Evolutionary conservation across 2,113 vertebrate species (phyloP).

Genomic region (Pipra filicauda): DNA sequence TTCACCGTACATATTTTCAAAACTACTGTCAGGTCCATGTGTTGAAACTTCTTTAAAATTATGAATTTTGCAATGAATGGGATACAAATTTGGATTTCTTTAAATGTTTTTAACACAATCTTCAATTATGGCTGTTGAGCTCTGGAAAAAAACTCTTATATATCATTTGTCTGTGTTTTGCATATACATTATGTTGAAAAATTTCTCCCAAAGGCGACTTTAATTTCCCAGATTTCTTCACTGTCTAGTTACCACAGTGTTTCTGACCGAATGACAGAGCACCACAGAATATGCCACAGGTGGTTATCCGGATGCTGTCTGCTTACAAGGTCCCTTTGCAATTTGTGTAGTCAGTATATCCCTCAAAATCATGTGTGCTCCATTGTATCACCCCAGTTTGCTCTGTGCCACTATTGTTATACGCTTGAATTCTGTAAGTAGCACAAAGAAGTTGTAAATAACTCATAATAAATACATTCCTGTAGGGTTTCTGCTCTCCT

Average conservation of each 20-base stretch:
- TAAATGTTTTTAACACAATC: neutral
- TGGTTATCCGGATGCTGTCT: neutral
- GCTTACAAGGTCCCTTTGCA: neutral
- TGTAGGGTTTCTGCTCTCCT: neutral
- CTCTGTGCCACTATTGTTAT: accelerated
- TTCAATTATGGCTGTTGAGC: neutral
- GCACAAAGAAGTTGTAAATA: neutral
- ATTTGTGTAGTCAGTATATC: neutral
- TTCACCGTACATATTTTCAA: neutral
- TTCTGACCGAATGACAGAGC: neutral
- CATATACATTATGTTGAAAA: neutral
- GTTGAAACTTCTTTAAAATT: neutral
- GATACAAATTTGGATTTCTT: neutral
- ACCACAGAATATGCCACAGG: accelerated
- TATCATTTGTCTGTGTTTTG: neutral
- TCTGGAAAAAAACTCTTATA: neutral
- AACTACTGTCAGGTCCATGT: neutral
- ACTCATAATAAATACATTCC: neutral
- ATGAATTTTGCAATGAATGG: neutral
- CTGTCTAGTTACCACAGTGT: neutral
- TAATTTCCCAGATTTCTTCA: neutral
- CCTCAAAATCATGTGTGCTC: neutral
- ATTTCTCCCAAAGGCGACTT: neutral
- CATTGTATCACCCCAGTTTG: neutral
- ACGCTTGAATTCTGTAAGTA: accelerated